Conservation (phyloP, 2,888 invertebrate species). For the Aleiodes leptofemur region DNA sequence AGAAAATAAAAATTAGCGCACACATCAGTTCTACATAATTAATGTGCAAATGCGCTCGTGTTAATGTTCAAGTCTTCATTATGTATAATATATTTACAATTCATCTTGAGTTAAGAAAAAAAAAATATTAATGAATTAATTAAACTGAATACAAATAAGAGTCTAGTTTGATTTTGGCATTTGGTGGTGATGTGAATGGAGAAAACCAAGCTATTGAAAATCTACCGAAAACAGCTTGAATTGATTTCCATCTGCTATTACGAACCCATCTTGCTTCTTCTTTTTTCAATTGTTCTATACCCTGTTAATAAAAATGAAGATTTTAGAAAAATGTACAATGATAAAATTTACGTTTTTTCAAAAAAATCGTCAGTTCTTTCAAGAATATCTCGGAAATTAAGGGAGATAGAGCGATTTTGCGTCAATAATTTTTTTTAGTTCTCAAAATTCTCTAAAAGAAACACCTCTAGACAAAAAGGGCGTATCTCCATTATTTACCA, state of each 20-base stretch:
- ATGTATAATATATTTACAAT: conserved; percentile 7
- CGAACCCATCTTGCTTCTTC: conserved; percentile 96
- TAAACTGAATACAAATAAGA: conserved; percentile 91
- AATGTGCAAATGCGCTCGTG: background rate
- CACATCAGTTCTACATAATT: no score
- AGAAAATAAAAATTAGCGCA: no score
- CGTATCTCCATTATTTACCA: no score
- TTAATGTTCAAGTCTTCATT: background rate
- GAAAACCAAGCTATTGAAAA: conserved; percentile 97
- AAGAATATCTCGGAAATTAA: no score
- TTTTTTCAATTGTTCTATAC: conserved; percentile 97
- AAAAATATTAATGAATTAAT: conserved; percentile 58
- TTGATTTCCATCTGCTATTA: conserved; percentile 94
- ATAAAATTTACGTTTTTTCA: no score
- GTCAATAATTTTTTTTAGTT: no score
- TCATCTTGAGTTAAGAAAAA: background rate
- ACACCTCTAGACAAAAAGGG: no score
- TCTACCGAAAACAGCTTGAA: conserved; percentile 97
- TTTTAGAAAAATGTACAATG: background rate
- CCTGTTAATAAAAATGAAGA: conserved; percentile 77
- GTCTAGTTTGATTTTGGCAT: conserved; percentile 86
- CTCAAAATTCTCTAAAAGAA: no score
- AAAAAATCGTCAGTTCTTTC: no score
- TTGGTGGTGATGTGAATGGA: conserved; percentile 90
- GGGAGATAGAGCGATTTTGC: no score